phyloP scores from a whole-genome alignment of 2,888 invertebrate genomes.

The Mimachlamys varia region DNA sequence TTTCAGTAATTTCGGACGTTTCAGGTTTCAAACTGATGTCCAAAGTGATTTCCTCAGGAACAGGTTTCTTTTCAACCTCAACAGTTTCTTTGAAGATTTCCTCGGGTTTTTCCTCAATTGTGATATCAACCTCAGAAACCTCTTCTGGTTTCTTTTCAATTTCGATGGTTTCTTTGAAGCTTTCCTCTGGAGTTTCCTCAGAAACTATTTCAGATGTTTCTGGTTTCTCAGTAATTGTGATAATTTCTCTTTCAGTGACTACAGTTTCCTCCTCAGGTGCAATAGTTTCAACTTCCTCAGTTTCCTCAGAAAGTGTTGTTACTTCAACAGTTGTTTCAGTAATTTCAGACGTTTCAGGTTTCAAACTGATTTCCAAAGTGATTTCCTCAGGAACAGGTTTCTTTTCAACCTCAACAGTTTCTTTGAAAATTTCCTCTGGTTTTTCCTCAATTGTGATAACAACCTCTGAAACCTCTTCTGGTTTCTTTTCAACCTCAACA shows the following conservation, averaged over 20 bases:
- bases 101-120: no score
- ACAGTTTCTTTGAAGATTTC: not conserved
- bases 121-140: not conserved
- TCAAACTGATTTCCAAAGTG: constrained; percentile 21
- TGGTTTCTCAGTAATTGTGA: constrained; percentile 36
- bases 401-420: constrained; percentile 48
- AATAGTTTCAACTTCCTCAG: constrained; percentile 41
- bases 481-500: constrained; percentile 48
- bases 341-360: constrained; percentile 37
- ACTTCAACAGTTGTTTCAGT: not conserved
- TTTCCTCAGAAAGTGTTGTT: not conserved
- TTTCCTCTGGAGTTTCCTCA: not conserved
- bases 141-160: not conserved
- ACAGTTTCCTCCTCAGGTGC: not conserved
- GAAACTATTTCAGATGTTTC: not conserved
- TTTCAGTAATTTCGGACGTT: no score
- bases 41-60: no score
- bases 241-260: not conserved
- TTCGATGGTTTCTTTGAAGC: not conserved
- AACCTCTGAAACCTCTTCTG: not conserved
- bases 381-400: constrained; percentile 41
- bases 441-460: not conserved
- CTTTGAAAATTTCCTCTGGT: constrained; percentile 43
- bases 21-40: no score
- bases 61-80: not conserved